Base-by-base conservation (phyloP, 2,113 vertebrate species). In the Dipodomys merriami region DNA sequence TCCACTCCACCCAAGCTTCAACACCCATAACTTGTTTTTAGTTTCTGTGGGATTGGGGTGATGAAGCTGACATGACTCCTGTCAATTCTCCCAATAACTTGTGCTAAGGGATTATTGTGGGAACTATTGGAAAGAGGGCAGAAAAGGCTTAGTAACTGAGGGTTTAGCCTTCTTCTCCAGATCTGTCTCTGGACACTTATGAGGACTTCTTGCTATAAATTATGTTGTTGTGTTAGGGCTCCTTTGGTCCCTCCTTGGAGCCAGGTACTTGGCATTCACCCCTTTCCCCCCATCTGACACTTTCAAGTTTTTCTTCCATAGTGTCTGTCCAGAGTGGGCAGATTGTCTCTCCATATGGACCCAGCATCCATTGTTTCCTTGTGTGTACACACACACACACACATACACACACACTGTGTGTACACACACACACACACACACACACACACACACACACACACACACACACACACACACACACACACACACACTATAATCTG, bases 61-160 rank as follows among this genome's bases (percentile, higher is more conserved):
- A 98, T 97, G 94, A 97, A 96, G 97, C 92, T 93, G 96, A 96
- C 95, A 97, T 77, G 92, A 90, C 88, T 96, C 96, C 95, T 94
- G 97, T 97, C 97, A 97, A 97, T 98, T 97, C 7, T 78, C 39
- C 35, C 39, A 39, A 1, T 67, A 69, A 44, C 79, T 65, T 86
- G 30, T 53, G 15, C 30, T 27, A 25, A 13, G 74, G 29, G 83
- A 19, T 77, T 65, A 57, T 13, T 62, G 2, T 72, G 93, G 91
- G 69, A 79, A 87, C 76, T 39, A 35, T 5, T 3, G 76, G 90
- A 65, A 69, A 44, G 87, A 68, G 13, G 71, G 33, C 35, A 73
- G 68, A 12, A 9, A 35, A 76, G 7, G 46, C 1, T 65, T 53
- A 65, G 23, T 46, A 71, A 88, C 46, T 53, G 25, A 80, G 27